phyloP scores from a whole-genome alignment of 2,797 vertebrate species.

The Peromyscus aztecus region DNA sequence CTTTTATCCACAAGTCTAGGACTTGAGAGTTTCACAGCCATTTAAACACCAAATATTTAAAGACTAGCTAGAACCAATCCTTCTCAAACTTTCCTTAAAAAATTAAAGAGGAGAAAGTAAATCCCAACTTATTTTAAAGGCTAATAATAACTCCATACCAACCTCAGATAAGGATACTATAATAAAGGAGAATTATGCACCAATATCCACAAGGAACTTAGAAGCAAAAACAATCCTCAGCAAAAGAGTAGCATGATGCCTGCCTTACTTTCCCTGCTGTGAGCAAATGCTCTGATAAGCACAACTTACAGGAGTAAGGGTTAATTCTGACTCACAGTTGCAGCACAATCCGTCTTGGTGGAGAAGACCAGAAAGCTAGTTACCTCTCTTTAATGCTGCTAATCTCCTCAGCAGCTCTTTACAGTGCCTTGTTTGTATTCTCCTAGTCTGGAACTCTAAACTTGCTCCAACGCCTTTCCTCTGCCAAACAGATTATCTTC shows the following conservation, averaged over 20 bases:
- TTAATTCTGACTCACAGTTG: neutral
- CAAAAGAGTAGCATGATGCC: neutral
- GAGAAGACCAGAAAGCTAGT: neutral
- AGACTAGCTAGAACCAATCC: neutral
- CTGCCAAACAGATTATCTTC: neutral
- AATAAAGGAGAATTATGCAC: neutral
- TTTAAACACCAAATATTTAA: neutral
- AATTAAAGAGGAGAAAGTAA: neutral
- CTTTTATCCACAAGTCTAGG: neutral
- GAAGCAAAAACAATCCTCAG: neutral
- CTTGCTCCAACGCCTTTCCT: neutral
- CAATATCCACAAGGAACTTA: neutral
- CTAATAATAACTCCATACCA: neutral
- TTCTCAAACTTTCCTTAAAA: neutral
- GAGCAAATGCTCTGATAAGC: neutral
- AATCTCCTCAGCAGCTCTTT: neutral
- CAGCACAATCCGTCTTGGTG: neutral
- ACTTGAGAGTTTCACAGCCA: neutral
- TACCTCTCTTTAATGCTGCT: too few relatives aligned
- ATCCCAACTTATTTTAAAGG: neutral
- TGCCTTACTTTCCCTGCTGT: neutral
- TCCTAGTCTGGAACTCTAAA: neutral
- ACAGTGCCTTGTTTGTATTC: neutral
- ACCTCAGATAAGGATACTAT: neutral
- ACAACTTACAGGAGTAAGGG: neutral